phyloP scores from a whole-genome alignment of 2,113 vertebrate genomes.

The Carollia perspicillata region DNA sequence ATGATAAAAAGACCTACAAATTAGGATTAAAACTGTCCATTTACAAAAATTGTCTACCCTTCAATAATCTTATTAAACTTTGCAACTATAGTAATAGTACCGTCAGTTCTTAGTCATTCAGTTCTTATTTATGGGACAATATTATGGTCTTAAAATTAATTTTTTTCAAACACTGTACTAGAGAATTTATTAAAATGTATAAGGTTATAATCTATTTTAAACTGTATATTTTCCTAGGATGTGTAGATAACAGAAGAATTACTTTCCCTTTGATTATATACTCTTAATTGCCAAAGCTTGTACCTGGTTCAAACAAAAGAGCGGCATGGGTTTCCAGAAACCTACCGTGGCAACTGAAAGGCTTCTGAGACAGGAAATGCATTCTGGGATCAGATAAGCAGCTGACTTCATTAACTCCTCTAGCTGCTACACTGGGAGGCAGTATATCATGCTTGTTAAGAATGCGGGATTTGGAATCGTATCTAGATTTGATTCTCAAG shows the following conservation, averaged over 20 bases:
- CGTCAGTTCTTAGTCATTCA: neutral
- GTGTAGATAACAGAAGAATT: neutral
- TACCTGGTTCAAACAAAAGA: neutral
- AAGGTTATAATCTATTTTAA: neutral
- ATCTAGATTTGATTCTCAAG: neutral
- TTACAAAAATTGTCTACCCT: neutral
- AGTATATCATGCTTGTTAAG: constrained; percentile 7
- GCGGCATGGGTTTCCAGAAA: neutral
- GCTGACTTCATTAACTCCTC: constrained; percentile 27
- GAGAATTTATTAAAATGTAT: neutral
- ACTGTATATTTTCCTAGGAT: neutral
- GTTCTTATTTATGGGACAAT: neutral
- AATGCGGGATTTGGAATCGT: neutral
- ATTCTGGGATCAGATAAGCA: neutral
- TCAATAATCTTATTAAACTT: constrained; percentile 1
- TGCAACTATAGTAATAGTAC: neutral
- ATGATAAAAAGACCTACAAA: neutral
- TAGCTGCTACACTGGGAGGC: neutral
- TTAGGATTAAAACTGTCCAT: neutral
- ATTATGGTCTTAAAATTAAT: neutral
- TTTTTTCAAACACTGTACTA: neutral
- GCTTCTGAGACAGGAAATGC: neutral
- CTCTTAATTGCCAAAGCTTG: neutral
- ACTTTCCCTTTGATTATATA: neutral
- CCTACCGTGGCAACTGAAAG: neutral